Percentiles rank a stretch among this genome's conserved stretches.
Conservation (phyloP, 2,113 vertebrate species). For the Cottus gobio region DNA sequence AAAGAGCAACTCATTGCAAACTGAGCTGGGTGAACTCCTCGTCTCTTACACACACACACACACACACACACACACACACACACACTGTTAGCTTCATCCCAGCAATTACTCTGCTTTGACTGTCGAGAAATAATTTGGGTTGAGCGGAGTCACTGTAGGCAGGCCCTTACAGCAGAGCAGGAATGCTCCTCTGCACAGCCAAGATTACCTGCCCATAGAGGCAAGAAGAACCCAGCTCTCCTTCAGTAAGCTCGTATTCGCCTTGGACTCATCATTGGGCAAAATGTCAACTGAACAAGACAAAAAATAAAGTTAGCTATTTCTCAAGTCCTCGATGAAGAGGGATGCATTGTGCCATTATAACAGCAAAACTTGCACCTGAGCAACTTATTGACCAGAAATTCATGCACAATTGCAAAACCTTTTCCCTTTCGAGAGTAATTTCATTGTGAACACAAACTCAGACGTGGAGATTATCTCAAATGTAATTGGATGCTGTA, state of each 20-base stretch:
- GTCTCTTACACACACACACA: constrained; percentile 38
- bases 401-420: background rate
- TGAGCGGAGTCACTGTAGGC: constrained; percentile 65
- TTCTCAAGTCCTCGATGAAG: background rate
- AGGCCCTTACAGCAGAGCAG: constrained; percentile 79
- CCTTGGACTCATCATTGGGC: constrained; percentile 81
- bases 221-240: constrained; percentile 53
- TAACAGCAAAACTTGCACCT: background rate
- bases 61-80: constrained; percentile 46
- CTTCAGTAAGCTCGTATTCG: constrained; percentile 73
- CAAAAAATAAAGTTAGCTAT: background rate
- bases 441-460: background rate
- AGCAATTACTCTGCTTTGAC: constrained; percentile 43
- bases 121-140: constrained; percentile 56
- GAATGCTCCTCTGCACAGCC: constrained; percentile 69
- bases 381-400: background rate
- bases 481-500: background rate
- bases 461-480: background rate
- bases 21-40: constrained; percentile 57
- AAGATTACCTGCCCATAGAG: constrained; percentile 75
- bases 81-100: constrained; percentile 63
- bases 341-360: background rate
- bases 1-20: constrained; percentile 74
- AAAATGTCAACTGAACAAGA: background rate
- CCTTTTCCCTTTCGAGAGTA: background rate